Evolutionary conservation across 2,888 invertebrate species (phyloP), one percentile per base, ranked within the genome.

Genomic region (Leptopterna dolabrata): DNA sequence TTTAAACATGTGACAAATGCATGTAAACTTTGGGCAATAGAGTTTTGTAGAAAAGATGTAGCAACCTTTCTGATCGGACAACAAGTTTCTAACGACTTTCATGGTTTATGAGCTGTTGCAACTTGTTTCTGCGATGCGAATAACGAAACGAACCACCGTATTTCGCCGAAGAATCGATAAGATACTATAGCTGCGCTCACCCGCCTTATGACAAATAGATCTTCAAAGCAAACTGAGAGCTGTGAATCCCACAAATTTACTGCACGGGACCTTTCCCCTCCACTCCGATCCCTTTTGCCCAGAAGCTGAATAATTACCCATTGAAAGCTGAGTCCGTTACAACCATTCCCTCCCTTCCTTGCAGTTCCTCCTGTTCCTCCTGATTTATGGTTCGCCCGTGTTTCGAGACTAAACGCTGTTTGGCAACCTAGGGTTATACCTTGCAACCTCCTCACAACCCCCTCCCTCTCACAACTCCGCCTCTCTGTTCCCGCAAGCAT

Each of bases 261-360:
- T 83, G 70, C 24, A 41, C 41, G 83, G 83, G 70, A 47, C 83
- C 83, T 70, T 83, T 24, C 82, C 19, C 24, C 19, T 41, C 36
- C 63, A 1, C 0, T 45, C 9, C 30, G 14, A 41, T 36, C 78
- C 24, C 78, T 45, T 83, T 13, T 30, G 70, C 63, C 13, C 47
- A 19, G 81, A 47, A 83, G 83, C 83, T 83, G 83, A 83, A 83
- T 83, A 83, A 83, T 83, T 83, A 83, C 83, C 83, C 83, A 83
- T 83, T 83, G 83, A 83, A 83, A 83, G 83, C 70, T 70, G 83
- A 83, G 83, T 83, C 83, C 83, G 83, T 83, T 83, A 83, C 83
- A 83, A 30, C 83, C 83, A 70, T 83, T 70, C 70, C 83, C 19
- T n/a, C 70, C 70, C 70, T 2, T 7, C 36, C 83, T 43, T n/a